Conservation (phyloP, 1,140 invertebrate genomes). For the Pararge aegeria region DNA sequence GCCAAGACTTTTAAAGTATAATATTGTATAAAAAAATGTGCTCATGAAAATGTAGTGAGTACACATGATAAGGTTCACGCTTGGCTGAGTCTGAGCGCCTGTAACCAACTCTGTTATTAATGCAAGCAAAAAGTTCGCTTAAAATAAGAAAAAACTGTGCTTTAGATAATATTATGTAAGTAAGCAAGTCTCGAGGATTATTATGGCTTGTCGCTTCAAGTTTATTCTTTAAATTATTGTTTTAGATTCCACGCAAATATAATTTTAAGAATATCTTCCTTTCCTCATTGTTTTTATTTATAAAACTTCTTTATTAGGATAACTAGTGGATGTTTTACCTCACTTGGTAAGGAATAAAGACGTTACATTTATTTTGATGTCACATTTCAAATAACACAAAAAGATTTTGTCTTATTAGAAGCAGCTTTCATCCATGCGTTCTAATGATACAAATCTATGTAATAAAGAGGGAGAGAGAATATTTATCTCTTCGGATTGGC, state of each 20-base stretch:
- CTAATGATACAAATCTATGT: no score
- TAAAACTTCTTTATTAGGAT: no score
- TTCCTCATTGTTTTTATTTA: no score
- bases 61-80: conserved; percentile 1
- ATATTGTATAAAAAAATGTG: background rate
- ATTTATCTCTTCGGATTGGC: no score
- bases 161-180: background rate
- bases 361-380: no score
- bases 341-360: no score
- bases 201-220: background rate
- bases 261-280: no score
- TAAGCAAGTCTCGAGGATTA: background rate
- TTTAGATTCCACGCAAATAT: background rate
- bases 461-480: no score
- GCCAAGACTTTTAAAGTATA: background rate
- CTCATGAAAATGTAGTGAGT: background rate
- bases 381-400: no score
- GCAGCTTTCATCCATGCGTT: no score
- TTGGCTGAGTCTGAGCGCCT: background rate
- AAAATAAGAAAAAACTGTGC: conserved; percentile 2
- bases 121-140: background rate
- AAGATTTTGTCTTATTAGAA: no score
- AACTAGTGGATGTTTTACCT: no score
- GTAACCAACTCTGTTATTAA: conserved; percentile 2
- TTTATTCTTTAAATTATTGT: background rate